A percentile compares a stretch with the other conserved stretches of the same genome.
These are phyloP conservation scores for Caerostris extrusa DNA, from an alignment of 1,140 invertebrate species.

Conservation along the genomic window DNA sequence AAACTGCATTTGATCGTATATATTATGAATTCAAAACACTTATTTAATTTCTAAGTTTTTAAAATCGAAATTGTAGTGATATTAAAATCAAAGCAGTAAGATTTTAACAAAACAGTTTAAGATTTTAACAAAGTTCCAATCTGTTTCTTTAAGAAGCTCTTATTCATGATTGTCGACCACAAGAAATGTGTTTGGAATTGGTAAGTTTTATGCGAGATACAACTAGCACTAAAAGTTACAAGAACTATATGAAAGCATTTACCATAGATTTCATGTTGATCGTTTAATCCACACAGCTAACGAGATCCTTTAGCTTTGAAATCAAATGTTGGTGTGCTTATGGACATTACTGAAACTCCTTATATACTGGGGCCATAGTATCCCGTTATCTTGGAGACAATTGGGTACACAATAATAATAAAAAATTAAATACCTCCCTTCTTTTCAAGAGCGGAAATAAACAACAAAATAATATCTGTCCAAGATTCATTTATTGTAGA, in stretches of 20 bases:
- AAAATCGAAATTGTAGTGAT: no score
- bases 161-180: no score
- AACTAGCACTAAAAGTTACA: background rate
- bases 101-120: background rate
- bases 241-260: background rate
- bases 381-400: slow-evolving; percentile 17
- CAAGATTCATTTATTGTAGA: slow-evolving; percentile 59
- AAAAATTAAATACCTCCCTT: background rate
- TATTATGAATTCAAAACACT: no score
- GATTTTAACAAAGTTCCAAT: background rate
- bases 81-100: no score
- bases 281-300: background rate
- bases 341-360: background rate
- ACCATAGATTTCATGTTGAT: slow-evolving; percentile 55
- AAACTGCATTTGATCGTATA: no score
- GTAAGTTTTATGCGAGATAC: background rate
- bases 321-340: slow-evolving; percentile 11
- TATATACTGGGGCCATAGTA: slow-evolving; percentile 38
- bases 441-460: slow-evolving; percentile 21
- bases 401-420: background rate
- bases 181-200: background rate
- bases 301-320: background rate
- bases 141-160: background rate
- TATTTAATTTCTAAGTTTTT: no score
- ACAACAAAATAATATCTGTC: background rate